Evolutionary conservation across 2,113 vertebrate species (phyloP).

Genomic region (Lutjanus erythropterus): DNA sequence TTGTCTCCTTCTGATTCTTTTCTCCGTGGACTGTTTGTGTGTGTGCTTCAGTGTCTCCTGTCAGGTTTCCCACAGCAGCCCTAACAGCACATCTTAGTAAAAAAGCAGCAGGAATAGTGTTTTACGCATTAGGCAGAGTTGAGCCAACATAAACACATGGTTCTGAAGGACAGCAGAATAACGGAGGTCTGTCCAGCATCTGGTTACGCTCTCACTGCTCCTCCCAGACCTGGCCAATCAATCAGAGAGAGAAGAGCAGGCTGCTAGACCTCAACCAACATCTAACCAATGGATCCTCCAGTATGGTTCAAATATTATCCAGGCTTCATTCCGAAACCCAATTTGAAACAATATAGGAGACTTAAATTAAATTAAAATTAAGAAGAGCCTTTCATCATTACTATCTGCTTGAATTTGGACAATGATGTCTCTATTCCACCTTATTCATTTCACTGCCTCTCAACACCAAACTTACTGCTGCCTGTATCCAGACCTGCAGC

Average conservation of each 20-base stretch:
- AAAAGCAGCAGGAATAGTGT: conserved; percentile 66
- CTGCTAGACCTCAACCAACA: conserved; percentile 8
- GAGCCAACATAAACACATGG: conserved; percentile 78
- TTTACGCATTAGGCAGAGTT: conserved; percentile 73
- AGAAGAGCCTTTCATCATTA: neutral
- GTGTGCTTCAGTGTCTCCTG: neutral
- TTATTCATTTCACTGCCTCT: neutral
- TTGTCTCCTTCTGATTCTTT: neutral
- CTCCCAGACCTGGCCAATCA: conserved; percentile 73
- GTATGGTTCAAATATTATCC: neutral
- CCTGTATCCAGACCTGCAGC: neutral
- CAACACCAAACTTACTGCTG: neutral
- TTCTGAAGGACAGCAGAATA: conserved; percentile 78
- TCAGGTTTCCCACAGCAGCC: conserved; percentile 36
- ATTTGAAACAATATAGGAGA: too few species aligned
- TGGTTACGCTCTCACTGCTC: conserved; percentile 68
- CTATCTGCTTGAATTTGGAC: neutral
- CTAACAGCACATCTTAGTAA: conserved; percentile 33
- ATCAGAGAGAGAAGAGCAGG: conserved; percentile 62
- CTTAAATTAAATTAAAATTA: neutral
- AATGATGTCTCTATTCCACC: neutral
- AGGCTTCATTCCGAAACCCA: neutral
- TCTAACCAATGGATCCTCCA: too few species aligned
- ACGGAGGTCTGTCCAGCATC: conserved; percentile 67
- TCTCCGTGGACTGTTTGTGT: neutral